Base-by-base conservation (phyloP, 2,888 invertebrate species). In the Cephus sareptanus region DNA sequence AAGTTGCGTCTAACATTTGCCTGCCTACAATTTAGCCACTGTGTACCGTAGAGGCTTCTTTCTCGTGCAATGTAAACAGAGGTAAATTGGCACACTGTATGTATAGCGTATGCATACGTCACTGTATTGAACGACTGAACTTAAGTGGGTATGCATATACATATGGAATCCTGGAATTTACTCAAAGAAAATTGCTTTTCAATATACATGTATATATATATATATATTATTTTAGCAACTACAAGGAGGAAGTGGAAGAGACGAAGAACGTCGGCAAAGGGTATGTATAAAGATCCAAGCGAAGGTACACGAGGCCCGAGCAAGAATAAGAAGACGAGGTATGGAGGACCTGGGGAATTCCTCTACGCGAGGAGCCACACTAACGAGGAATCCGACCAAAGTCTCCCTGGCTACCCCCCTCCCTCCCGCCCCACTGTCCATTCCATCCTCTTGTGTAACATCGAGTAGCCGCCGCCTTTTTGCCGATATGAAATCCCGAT, bases 401-500 rank as follows among this genome's bases (percentile, higher is more conserved):
- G 56, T 56, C 56, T 56, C 56, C 31, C 77, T 33, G 73, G 73
- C 73, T 69, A 3, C 33, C 33, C 33, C 11, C 35, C 12, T 3
- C 12, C 35, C 12, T 3, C 35, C 12, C 3, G 1, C 35, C 0
- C 69, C 34, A 77, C 79, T 56, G 75, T 79, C 77, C 82, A 79
- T 80, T 81, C 81, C 81, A 76, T 81, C 75, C 80, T 79, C 80
- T 83, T 82, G 83, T 81, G 84, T 77, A 82, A 84, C 81, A 81
- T 81, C 77, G 78, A 74, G 74, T 79, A 77, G 76, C 82, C 79
- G 81, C 76, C 79, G 79, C 79, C 81, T 87, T 87, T 87, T 86
- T 85, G 83, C 82, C 83, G 77, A 84, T 84, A 87, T 86, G 85
- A 85, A 89, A 88, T 87, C 81, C 84, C 83, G 82, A 87, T 89